A percentile compares a stretch with the other conserved stretches of the same genome.
Evolutionary conservation across 2,797 vertebrate species (phyloP).

Genomic region (Psittacula echo): DNA sequence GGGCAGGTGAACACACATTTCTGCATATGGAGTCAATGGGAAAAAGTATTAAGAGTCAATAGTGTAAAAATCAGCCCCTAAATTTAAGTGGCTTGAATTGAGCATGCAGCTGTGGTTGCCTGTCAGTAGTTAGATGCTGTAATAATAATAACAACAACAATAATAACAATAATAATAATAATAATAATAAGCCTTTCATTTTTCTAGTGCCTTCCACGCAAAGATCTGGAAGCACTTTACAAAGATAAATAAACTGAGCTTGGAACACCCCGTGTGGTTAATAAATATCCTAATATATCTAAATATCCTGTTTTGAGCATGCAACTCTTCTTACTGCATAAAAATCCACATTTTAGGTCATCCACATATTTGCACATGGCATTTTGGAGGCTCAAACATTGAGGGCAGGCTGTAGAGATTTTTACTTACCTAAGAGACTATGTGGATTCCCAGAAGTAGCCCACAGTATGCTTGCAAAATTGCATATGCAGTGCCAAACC

Average conservation of each 20-base stretch:
- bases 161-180: slow-evolving; percentile 65
- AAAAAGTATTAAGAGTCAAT: slow-evolving; percentile 48
- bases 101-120: slow-evolving; percentile 54
- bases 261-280: slow-evolving; percentile 52
- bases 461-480: not conserved
- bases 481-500: not conserved
- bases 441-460: not conserved
- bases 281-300: slow-evolving; percentile 52
- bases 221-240: slow-evolving; percentile 67
- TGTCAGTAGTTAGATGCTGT: slow-evolving; percentile 61
- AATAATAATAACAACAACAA: slow-evolving; percentile 66
- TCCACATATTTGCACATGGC: not conserved
- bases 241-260: slow-evolving; percentile 66
- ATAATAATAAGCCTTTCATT: slow-evolving; percentile 67
- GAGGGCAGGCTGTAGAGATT: not conserved
- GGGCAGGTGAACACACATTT: slow-evolving; percentile 60
- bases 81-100: slow-evolving; percentile 56
- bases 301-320: slow-evolving; percentile 22
- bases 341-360: not conserved
- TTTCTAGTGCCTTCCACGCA: slow-evolving; percentile 60
- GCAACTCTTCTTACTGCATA: not conserved
- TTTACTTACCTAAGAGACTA: slow-evolving; percentile 39
- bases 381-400: not conserved
- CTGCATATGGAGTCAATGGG: slow-evolving; percentile 26
- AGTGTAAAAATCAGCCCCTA: slow-evolving; percentile 57